Evolutionary conservation across 2,888 invertebrate species (phyloP).

Genomic region (Palloptera scutellata): DNA sequence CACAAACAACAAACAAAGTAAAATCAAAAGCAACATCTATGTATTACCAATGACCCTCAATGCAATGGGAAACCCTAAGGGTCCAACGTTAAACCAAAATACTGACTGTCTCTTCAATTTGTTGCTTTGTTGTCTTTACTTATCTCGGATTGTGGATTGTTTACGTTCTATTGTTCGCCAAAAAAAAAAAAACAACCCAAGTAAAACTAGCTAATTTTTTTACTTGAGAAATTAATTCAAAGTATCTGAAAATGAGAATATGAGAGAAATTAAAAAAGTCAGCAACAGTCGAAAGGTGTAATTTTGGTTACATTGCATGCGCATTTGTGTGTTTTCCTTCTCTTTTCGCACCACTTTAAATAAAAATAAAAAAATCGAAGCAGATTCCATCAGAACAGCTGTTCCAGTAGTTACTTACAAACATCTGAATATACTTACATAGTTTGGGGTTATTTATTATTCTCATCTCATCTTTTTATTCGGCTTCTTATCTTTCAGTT

Average conservation of each 20-base stretch:
- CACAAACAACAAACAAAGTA: not conserved
- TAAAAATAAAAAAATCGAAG: too few species aligned
- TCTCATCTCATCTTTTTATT: too few species aligned
- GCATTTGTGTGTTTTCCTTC: conserved; percentile 37
- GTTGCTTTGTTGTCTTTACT: conserved; percentile 36
- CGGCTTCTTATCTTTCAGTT: too few species aligned
- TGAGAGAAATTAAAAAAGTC: conserved; percentile 39
- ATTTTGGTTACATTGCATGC: conserved; percentile 45
- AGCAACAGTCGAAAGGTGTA: conserved; percentile 54
- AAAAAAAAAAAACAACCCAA: conserved; percentile 2
- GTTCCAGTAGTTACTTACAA: too few species aligned
- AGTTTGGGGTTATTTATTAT: too few species aligned
- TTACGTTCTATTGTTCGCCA: conserved; percentile 28
- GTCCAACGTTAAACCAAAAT: conserved; percentile 6
- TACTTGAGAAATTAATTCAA: conserved; percentile 22
- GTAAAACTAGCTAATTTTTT: conserved; percentile 34
- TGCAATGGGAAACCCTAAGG: conserved; percentile 17
- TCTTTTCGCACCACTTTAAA: conserved; percentile 11
- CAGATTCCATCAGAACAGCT: too few species aligned
- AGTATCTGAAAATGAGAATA: conserved; percentile 22
- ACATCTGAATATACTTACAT: too few species aligned
- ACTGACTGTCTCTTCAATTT: conserved; percentile 31
- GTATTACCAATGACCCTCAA: conserved; percentile 15
- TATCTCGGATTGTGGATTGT: conserved; percentile 51
- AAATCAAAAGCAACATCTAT: conserved; percentile 24